Base-by-base conservation (phyloP, 2,113 vertebrate genomes). In the Raja brachyura region DNA sequence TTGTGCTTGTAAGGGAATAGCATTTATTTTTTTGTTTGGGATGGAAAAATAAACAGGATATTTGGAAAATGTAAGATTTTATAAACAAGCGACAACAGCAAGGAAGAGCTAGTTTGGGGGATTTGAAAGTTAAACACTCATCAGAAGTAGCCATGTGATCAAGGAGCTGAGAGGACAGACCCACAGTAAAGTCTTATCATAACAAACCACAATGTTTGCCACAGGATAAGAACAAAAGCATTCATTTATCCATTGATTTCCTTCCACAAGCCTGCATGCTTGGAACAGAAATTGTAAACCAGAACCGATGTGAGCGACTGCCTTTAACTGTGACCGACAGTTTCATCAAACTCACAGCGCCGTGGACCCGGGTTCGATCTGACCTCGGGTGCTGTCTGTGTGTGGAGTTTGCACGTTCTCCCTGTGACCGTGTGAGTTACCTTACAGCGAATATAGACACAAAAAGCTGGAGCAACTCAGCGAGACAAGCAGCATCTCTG, bases 161-260 rank as follows among this genome's bases (percentile, higher is more conserved):
- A 66, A 83, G 39, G 6, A 25, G 59, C 66, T 92, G 33, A 73
- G 54, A 73, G 90, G 66, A 73, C 39, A 73, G 90, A 22, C 10
- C 63, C 66, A 33, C 33, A 70, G 63, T 68, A 70, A 16, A 39
- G 31, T 73, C 39, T 85, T 92, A 92, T 92, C 90, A 92, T 70
- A 92, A 92, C 59, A 88, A 81, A 63, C 75, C 75, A 88, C 83
- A 13, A 28, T 22, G 68, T 92, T 92, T 73, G 39, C 90, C 90
- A 54, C 68, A 92, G 68, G 68, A 92, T 73, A 22, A 48, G 90
- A 92, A 73, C 66, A 73, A 92, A 92, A 73, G 31, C 90, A 92
- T 92, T 73, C 90, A 74, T 74, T 92, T 74, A 33, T 92, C 33
- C 33, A 92, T 73, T 92, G 90, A 92, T 48, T 92, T 92, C 90